phyloP scores from a whole-genome alignment of 1,140 invertebrate genomes.

The Bombus terrestris region DNA sequence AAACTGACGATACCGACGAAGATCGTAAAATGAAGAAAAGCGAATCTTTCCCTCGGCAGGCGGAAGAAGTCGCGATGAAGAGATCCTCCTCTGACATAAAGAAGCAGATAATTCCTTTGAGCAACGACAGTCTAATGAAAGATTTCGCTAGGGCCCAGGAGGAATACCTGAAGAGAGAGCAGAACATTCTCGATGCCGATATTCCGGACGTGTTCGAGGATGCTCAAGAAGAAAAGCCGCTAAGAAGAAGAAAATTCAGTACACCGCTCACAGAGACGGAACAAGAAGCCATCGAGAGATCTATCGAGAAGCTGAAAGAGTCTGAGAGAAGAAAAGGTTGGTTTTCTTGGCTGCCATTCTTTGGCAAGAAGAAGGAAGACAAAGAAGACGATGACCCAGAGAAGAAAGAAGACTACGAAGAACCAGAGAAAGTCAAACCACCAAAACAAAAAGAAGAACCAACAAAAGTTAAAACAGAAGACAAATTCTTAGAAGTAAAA shows the following conservation, averaged over 20 bases:
- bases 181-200: conserved; percentile 70
- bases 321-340: conserved; percentile 47
- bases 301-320: conserved; percentile 7
- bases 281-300: conserved; percentile 36
- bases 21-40: conserved; percentile 59
- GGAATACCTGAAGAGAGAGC: conserved; percentile 71
- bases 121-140: conserved; percentile 74
- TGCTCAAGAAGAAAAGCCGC: conserved; percentile 49
- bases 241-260: conserved; percentile 65
- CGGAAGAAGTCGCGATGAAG: conserved; percentile 9
- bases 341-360: conserved; percentile 76
- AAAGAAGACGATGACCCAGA: conserved; percentile 21
- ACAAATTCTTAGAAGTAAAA: background rate
- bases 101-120: conserved; percentile 80
- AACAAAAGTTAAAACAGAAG: background rate
- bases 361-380: conserved; percentile 63
- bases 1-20: conserved; percentile 41
- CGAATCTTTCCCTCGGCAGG: conserved; percentile 48
- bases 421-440: background rate
- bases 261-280: conserved; percentile 54
- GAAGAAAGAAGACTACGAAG: background rate
- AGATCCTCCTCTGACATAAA: conserved; percentile 58
- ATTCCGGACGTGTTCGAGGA: conserved; percentile 63
- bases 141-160: conserved; percentile 76
- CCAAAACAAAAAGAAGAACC: background rate